Percentiles rank a stretch among this genome's conserved stretches.
Evolutionary conservation across 92 coral and sea anemone species (phyloP).

Genomic region (Plumapathes pennacea): DNA sequence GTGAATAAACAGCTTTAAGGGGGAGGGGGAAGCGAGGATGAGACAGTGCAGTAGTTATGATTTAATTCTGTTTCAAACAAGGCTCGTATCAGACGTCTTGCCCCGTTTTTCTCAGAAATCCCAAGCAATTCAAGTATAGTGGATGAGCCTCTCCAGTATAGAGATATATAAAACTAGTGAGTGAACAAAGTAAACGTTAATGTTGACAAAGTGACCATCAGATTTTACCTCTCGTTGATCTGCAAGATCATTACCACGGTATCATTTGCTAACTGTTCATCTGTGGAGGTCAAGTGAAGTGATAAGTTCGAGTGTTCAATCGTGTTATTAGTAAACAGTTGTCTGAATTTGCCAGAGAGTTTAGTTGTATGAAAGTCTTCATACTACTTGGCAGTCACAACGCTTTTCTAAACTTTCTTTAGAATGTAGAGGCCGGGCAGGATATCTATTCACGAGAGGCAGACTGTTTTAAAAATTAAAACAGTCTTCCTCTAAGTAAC

Average conservation of each 20-base stretch:
- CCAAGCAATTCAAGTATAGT: not conserved
- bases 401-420: too few species aligned
- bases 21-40: not conserved
- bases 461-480: too few species aligned
- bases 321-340: not conserved
- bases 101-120: not conserved
- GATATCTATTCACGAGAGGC: too few species aligned
- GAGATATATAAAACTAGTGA: too few species aligned
- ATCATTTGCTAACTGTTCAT: slow-evolving; percentile 86
- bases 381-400: too few species aligned
- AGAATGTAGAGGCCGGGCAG: too few species aligned
- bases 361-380: too few species aligned
- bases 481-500: too few species aligned
- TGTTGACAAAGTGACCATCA: too few species aligned
- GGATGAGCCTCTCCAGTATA: too few species aligned
- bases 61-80: not conserved
- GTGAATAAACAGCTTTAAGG: not conserved
- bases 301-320: not conserved
- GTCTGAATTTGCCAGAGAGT: too few species aligned
- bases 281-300: slow-evolving; percentile 25
- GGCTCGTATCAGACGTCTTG: not conserved
- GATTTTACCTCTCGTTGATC: slow-evolving; percentile 87
- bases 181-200: too few species aligned
- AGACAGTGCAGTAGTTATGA: not conserved
- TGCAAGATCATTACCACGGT: slow-evolving; percentile 89